Base-by-base conservation (phyloP, 2,888 invertebrate species). In the Tipula vernalis region DNA sequence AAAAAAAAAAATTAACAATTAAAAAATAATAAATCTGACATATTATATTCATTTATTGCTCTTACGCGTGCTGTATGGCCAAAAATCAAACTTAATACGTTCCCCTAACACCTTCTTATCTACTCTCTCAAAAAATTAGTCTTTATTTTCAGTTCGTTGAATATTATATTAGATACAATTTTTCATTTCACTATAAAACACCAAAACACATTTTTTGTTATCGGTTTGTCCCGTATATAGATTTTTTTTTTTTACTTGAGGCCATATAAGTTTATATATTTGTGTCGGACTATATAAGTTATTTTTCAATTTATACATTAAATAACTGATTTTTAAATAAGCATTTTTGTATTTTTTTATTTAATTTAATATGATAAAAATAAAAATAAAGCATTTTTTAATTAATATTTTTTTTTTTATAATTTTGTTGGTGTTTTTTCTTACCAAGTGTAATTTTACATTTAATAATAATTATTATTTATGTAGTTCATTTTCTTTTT, bases 401-500 rank as follows among this genome's bases (percentile, higher is more conserved):
- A 84, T 86, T 87, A 86, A 86, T 85, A 51, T 84, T 87, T 47
- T 51, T 36, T n/a, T 51, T 39, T 87, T 83, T 86, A 47, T 86
- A 71, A 42, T 87, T 87, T 42, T 87, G 83, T 87, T 88, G 88
- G 88, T 88, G 88, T 88, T 88, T 87, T 84, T 87, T 87, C 88
- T 88, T 88, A 88, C 88, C 87, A 86, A 87, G 88, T 88, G 87
- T 87, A 86, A 87, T 87, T 88, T 85, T 86, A 88, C 87, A 87
- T 85, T 85, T 18, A n/a, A 42, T 85, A 85, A 85, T 41, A 85
- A 6, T 6, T 39, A 39, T 39, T 15, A 42, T 85, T 85, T 36
- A 39, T 44, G 15, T 41, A 18, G 28, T 28, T 28, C 28, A 28
- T 18, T 85, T 41, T 42, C 15, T 44, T 39, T 18, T 85, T 18